phyloP scores from a whole-genome alignment of 1,140 invertebrate species.

The Drosophila kepulauana region DNA sequence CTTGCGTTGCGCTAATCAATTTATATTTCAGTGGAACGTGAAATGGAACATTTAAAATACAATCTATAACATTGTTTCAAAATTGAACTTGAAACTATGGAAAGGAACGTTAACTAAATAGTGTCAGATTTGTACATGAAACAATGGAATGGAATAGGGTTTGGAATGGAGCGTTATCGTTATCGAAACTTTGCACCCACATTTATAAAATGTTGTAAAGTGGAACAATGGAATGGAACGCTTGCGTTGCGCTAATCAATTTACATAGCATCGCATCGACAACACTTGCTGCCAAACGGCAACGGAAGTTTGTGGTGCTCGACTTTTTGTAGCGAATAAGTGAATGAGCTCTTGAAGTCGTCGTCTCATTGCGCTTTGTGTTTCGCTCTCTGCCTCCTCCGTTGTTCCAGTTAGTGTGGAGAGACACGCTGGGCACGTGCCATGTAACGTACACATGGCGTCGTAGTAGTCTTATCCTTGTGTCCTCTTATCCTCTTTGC shows the following conservation, averaged over 20 bases:
- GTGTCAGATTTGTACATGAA: too few relatives aligned
- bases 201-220: not conserved
- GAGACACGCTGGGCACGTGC: conserved; percentile 53
- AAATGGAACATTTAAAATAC: too few relatives aligned
- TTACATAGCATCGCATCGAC: not conserved
- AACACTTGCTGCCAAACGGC: not conserved
- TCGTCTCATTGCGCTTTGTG: conserved; percentile 32
- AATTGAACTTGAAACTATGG: too few relatives aligned
- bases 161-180: too few relatives aligned
- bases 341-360: conserved; percentile 19
- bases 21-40: too few relatives aligned
- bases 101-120: too few relatives aligned
- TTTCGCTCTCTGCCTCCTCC: not conserved
- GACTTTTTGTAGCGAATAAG: conserved; percentile 2
- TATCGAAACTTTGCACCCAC: too few relatives aligned
- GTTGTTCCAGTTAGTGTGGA: not conserved
- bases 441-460: conserved; percentile 24
- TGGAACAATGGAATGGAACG: not conserved
- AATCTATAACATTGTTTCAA: too few relatives aligned
- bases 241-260: not conserved
- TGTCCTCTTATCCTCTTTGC: not conserved
- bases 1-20: too few relatives aligned
- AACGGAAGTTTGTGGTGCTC: not conserved
- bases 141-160: too few relatives aligned
- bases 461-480: not conserved